phyloP scores from a whole-genome alignment of 2,113 vertebrate genomes.

The Guaruba guarouba region DNA sequence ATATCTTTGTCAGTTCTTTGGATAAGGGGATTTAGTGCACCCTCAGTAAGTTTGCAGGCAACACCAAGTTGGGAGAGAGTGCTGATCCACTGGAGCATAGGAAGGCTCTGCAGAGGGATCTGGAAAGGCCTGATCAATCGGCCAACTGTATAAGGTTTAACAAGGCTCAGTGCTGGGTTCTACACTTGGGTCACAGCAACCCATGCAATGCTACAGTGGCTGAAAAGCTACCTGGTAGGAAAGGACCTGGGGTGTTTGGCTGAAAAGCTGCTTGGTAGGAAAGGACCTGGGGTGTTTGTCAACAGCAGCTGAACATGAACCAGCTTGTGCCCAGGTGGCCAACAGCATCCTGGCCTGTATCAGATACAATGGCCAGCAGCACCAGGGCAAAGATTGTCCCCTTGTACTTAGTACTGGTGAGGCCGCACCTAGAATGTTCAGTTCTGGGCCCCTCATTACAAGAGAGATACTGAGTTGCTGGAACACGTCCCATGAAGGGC shows the following conservation, averaged over 20 bases:
- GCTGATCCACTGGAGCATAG: fast-evolving
- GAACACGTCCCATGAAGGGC: not conserved
- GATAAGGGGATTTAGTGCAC: fast-evolving
- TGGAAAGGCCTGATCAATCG: not conserved
- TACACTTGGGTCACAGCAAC: not conserved
- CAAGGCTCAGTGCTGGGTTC: fast-evolving
- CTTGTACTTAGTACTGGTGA: fast-evolving
- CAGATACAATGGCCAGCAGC: fast-evolving
- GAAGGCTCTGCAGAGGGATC: not conserved
- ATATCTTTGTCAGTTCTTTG: not conserved
- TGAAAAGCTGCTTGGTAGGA: not conserved
- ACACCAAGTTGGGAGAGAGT: not conserved
- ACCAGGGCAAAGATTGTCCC: fast-evolving
- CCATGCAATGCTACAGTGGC: not conserved
- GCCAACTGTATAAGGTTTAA: fast-evolving
- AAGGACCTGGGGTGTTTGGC: not conserved
- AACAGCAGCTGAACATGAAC: fast-evolving
- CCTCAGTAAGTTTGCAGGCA: not conserved
- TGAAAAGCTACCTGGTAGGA: not conserved
- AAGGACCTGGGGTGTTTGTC: not conserved
- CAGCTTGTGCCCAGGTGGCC: fast-evolving
- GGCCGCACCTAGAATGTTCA: fast-evolving
- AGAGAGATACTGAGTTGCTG: too few species aligned
- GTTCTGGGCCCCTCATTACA: fast-evolving
- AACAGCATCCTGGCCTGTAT: fast-evolving